phyloP scores from a whole-genome alignment of 2,888 invertebrate genomes.

The Gisinianus flammeolus region DNA sequence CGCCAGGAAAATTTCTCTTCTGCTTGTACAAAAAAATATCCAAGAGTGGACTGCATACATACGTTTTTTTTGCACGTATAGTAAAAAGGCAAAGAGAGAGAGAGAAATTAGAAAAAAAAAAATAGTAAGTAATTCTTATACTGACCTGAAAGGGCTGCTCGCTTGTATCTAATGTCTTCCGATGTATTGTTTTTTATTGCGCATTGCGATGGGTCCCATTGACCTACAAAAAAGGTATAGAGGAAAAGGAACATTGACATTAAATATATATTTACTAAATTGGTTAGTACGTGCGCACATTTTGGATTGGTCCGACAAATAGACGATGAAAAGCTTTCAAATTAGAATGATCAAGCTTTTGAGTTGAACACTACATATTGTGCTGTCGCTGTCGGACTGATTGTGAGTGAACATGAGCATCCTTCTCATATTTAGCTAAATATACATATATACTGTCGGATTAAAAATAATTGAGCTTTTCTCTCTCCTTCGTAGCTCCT shows the following conservation, averaged over 20 bases:
- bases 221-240: slow-evolving; percentile 49
- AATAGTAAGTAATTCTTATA: slow-evolving; percentile 25
- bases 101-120: slow-evolving; percentile 8
- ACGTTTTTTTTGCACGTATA: slow-evolving; percentile 25
- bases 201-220: slow-evolving; percentile 59
- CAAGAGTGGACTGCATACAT: slow-evolving; percentile 46
- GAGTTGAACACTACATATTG: too few relatives aligned
- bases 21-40: slow-evolving; percentile 48
- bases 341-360: background rate
- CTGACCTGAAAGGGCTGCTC: slow-evolving; percentile 58
- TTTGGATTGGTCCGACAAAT: too few relatives aligned
- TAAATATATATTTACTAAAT: slow-evolving; percentile 8
- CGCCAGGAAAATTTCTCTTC: slow-evolving; percentile 34
- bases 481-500: too few relatives aligned
- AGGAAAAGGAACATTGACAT: slow-evolving; percentile 26
- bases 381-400: too few relatives aligned
- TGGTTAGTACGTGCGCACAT: too few relatives aligned
- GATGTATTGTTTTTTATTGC: slow-evolving; percentile 59
- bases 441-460: too few relatives aligned
- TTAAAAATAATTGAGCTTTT: too few relatives aligned
- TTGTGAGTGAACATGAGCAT: too few relatives aligned
- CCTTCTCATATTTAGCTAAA: too few relatives aligned
- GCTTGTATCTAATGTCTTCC: slow-evolving; percentile 58
- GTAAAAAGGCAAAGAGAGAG: slow-evolving; percentile 6
- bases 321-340: slow-evolving; percentile 4